Evolutionary conservation across 2,113 vertebrate species (phyloP).

Genomic region (Numida meleagris): DNA sequence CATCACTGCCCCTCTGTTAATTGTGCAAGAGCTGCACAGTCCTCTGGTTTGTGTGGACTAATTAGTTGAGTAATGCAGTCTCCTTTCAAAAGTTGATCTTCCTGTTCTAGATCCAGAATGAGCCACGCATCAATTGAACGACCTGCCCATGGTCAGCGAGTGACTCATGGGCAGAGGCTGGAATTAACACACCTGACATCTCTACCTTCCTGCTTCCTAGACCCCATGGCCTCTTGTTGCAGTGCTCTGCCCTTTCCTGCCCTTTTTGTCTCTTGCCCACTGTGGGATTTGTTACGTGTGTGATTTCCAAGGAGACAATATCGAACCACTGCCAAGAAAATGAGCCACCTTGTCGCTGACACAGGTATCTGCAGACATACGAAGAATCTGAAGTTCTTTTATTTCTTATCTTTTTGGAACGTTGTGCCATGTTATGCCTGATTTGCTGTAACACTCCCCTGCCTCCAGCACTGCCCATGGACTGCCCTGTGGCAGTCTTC

Average conservation of each 20-base stretch:
- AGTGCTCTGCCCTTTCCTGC: not conserved
- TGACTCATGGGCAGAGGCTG: slow-evolving; percentile 12
- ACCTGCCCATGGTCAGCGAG: not conserved
- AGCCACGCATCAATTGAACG: not conserved
- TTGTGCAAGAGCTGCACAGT: not conserved
- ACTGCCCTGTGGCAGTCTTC: not conserved
- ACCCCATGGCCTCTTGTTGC: not conserved
- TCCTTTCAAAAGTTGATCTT: not conserved
- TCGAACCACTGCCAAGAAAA: not conserved
- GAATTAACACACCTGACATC: not conserved
- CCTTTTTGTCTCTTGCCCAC: not conserved
- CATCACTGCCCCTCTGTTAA: not conserved
- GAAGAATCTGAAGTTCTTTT: not conserved
- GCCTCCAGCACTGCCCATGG: not conserved
- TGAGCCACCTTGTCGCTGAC: not conserved
- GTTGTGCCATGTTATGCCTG: not conserved
- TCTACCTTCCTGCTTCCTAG: not conserved
- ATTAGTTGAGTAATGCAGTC: not conserved
- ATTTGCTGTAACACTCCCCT: not conserved
- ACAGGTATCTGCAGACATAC: not conserved
- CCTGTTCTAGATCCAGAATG: slow-evolving; percentile 20
- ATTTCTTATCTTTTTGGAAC: not conserved
- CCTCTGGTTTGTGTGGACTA: not conserved
- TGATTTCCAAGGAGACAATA: not conserved
- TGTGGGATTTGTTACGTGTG: not conserved